phyloP scores from a whole-genome alignment of 2,888 invertebrate species.

The Calliphora vomitoria region DNA sequence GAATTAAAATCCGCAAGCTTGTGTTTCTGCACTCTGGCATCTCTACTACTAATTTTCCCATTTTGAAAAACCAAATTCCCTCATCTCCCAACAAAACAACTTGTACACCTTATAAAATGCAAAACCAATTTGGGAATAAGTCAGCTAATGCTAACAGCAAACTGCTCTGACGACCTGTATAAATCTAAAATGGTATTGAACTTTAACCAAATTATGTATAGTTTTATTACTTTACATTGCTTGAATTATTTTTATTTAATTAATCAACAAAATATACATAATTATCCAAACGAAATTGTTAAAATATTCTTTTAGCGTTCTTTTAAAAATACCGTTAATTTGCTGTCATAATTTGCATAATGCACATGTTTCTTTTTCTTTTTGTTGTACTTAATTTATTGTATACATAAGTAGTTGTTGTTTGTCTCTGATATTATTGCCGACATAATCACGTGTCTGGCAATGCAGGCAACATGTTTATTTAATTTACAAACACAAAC shows the following conservation, averaged over 20 bases:
- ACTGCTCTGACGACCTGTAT: neutral
- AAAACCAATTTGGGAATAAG: too few relatives aligned
- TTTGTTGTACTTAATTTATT: slow-evolving; percentile 17
- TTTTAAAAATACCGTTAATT: slow-evolving; percentile 62
- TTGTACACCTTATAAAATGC: too few relatives aligned
- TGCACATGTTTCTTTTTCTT: slow-evolving; percentile 1
- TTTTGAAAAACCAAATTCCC: too few relatives aligned
- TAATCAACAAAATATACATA: slow-evolving; percentile 19
- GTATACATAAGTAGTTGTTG: neutral
- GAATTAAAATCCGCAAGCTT: too few relatives aligned
- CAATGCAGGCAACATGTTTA: slow-evolving; percentile 47
- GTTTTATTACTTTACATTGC: neutral
- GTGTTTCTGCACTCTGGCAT: too few relatives aligned
- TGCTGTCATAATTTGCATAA: slow-evolving; percentile 58
- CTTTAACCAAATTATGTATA: neutral
- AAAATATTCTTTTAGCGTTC: slow-evolving; percentile 62
- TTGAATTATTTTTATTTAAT: slow-evolving; percentile 13
- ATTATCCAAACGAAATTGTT: neutral
- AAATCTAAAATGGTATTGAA: neutral
- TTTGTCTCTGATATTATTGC: slow-evolving; percentile 10
- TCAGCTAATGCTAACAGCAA: too few relatives aligned
- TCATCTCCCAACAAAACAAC: too few relatives aligned
- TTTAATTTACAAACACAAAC: slow-evolving; percentile 24
- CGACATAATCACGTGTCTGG: slow-evolving; percentile 68
- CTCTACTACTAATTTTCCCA: too few relatives aligned